Evolutionary conservation across 53 echinoderm and acorn worm species (phyloP).

Genomic region (Arbacia lixula): DNA sequence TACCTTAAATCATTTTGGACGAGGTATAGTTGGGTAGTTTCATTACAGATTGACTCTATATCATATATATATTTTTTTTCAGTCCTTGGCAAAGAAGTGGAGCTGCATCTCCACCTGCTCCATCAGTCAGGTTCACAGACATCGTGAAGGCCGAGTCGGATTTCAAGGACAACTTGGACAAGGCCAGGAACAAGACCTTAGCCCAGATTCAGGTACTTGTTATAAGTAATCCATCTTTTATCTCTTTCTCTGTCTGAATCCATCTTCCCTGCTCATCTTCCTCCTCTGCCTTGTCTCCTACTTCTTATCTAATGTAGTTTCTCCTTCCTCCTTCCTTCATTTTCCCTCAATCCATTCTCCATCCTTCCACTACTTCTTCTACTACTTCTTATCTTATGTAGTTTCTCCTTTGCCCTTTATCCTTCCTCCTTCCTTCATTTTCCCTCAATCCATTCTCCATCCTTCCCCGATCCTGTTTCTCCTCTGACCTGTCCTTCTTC

Average conservation of each 20-base stretch:
- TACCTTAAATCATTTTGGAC: too few species aligned
- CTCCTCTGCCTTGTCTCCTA: not conserved
- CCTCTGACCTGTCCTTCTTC: not conserved
- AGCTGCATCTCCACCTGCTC: constrained; percentile 53
- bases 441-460: too few species aligned
- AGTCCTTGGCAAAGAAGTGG: constrained; percentile 68
- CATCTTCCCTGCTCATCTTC: not conserved
- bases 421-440: too few species aligned
- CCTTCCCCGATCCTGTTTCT: not conserved
- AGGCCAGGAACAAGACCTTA: constrained; percentile 78
- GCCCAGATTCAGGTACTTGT: constrained; percentile 84
- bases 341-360: not conserved
- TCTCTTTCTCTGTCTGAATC: not conserved
- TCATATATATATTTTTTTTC: not conserved
- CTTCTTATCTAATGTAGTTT: not conserved
- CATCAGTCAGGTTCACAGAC: constrained; percentile 80
- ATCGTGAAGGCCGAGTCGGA: constrained; percentile 78
- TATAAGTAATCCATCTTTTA: not conserved
- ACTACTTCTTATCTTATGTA: too few species aligned
- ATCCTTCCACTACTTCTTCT: too few species aligned
- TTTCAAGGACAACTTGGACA: constrained; percentile 67
- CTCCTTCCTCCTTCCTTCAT: too few species aligned
- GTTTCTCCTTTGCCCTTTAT: too few species aligned
- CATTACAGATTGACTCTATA: not conserved
- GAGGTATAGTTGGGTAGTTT: not conserved